Evolutionary conservation across 2,888 invertebrate species (phyloP), one percentile per base, ranked within the genome.

Genomic region (Trichogramma dendrolimi): DNA sequence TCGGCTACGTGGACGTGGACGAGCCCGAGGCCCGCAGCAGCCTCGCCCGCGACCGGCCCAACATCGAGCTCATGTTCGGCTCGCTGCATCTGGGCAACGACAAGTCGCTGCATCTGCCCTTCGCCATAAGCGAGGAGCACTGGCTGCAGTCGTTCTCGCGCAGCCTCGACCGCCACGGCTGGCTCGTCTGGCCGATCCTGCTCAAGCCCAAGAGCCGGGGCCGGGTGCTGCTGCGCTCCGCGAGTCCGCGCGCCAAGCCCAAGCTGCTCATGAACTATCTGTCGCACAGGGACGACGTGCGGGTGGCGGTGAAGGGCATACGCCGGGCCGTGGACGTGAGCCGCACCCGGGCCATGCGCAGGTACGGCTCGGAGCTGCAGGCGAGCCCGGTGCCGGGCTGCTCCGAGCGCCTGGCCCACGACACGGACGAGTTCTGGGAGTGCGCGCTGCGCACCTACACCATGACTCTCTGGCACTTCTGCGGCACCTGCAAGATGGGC

Each of bases 401-500:
- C 71, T 27, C 27, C 2, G 75, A 76, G 56, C 71, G 79, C 27
- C 76, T 76, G 65, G 66, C 74, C 7, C 83, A 83, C 68, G 80
- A 80, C 63, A 82, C 81, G 43, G 85, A 87, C 69, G 77, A 74
- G 4, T 88, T 87, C 69, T 87, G 87, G 86, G 84, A 84, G 70
- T 88, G 88, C 70, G 82, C 83, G 10, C 69, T 86, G 1, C 79
- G 84, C 54, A 81, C 82, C 1, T 71, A 85, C 5, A 83, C 84
- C 0, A 73, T 83, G 10, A 86, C 85, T 0, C 79, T 86, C 7
- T 86, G 87, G 71, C 87, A 87, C 73, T 85, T 86, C 69, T 67
- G 67, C 4, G 84, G 87, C 2, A 88, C 88, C 1, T 87, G 87
- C 69, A 87, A 85, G 74, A 88, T 88, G 87, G 88, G 88, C 0